phyloP scores from a whole-genome alignment of 2,888 invertebrate genomes.

The Chymomyza caudatula region DNA sequence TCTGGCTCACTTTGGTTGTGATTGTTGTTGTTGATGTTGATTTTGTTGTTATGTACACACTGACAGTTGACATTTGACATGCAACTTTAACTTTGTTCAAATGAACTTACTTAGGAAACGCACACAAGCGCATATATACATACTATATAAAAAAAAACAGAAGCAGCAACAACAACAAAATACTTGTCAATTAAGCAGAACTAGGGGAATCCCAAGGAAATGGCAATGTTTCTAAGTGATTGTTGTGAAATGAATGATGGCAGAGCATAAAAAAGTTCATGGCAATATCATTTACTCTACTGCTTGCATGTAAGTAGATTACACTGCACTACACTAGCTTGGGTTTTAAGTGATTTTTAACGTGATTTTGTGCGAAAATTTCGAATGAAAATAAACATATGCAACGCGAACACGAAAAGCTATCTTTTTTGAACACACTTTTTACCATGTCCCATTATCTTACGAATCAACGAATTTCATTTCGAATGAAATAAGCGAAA shows the following conservation, averaged over 20 bases:
- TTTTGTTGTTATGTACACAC: slow-evolving; percentile 17
- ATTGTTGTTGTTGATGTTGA: neutral
- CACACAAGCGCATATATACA: neutral
- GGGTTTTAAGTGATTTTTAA: neutral
- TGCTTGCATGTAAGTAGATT: neutral
- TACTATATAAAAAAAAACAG: slow-evolving; percentile 22
- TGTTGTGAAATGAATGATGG: neutral
- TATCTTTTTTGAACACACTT: no score
- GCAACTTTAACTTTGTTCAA: slow-evolving; percentile 26
- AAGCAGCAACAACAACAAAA: slow-evolving; percentile 7
- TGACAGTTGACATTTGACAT: slow-evolving; percentile 59
- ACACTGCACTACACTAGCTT: neutral
- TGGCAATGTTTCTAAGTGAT: neutral
- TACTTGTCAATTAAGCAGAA: slow-evolving; percentile 55
- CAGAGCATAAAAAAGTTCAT: neutral
- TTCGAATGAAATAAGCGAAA: no score
- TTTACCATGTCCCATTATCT: no score
- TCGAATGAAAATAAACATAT: no score
- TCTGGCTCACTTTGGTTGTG: neutral
- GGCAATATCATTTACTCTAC: neutral
- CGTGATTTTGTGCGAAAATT: no score
- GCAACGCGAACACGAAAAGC: no score
- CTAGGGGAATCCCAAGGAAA: neutral
- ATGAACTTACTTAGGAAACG: slow-evolving; percentile 24
- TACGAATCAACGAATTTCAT: no score